phyloP scores from a whole-genome alignment of 2,888 invertebrate species.

The Biston stratarius region DNA sequence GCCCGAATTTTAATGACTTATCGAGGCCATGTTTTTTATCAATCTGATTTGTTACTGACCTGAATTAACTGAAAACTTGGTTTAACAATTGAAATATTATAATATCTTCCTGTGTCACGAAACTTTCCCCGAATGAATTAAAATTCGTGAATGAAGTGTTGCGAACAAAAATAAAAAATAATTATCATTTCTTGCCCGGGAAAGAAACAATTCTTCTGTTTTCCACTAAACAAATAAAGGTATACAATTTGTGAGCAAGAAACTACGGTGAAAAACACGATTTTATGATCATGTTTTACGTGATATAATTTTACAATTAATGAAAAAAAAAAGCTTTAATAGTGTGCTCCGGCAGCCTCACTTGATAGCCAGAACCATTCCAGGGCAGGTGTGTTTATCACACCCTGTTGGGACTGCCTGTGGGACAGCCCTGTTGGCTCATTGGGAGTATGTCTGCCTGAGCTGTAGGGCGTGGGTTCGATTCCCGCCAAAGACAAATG shows the following conservation, averaged over 20 bases:
- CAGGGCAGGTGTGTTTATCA: too few species aligned
- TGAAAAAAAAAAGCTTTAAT: too few species aligned
- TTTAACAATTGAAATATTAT: constrained; percentile 14
- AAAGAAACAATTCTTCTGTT: neutral
- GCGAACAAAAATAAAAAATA: neutral
- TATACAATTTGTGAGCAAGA: neutral
- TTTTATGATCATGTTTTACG: too few species aligned
- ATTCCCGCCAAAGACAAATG: too few species aligned
- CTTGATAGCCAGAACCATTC: too few species aligned
- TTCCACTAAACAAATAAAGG: neutral
- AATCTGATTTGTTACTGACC: constrained; percentile 33
- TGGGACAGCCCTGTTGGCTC: too few species aligned
- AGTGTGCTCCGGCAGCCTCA: too few species aligned
- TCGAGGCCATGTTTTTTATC: constrained; percentile 32
- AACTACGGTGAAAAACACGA: neutral
- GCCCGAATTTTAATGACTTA: constrained; percentile 63
- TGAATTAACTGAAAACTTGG: constrained; percentile 21
- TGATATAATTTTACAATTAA: too few species aligned
- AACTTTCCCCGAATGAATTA: neutral
- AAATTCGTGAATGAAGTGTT: neutral
- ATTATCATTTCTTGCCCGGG: neutral
- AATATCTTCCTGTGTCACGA: neutral
- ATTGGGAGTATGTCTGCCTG: too few species aligned
- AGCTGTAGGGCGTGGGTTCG: too few species aligned
- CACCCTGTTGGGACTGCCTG: too few species aligned